Evolutionary conservation across 1,140 invertebrate genomes (phyloP), one percentile per base, ranked within the genome.

Genomic region (Tetraneura akinire): DNA sequence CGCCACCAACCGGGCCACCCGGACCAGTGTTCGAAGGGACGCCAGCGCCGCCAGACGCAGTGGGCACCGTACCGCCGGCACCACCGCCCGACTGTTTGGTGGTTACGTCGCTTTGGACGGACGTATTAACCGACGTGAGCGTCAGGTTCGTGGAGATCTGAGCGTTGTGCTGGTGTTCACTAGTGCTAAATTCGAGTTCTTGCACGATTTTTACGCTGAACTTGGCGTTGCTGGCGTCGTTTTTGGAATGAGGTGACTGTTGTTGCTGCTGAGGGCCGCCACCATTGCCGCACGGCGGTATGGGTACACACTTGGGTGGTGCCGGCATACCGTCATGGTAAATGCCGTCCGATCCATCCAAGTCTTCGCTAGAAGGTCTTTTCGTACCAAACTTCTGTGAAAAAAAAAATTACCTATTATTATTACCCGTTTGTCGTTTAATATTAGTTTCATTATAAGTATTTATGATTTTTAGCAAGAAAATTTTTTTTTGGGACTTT

Each of bases 131-230:
- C n/a, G 74, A 78, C 74, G 74, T 78, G 47, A 96, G 94, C 10
- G 94, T 96, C 21, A 96, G 93, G 86, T 95, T 96, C 62, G 94
- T 95, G 42, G 94, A 94, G 74, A 95, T 95, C 85, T 94, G 94
- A 83, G 95, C 93, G 45, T 83, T 83, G 84, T 92, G 92, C 42
- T 92, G 90, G 37, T 78, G 74, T 51, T 91, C 91, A 9, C 92
- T 93, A 26, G 92, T 92, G 37, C 93, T 94, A 83, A 96, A 96
- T 83, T 94, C 93, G 11, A 94, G 85, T 84, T 96, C 93, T 83
- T 96, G 94, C 0, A 94, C 94, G 80, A 96, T 96, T 86, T 96
- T 93, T 21, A 96, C 94, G 0, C 93, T 94, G 85, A 96, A 94
- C 84, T 94, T 94, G 55, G 91, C 93, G 76, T 89, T 90, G 23